A percentile compares a stretch with the other conserved stretches of the same genome.
These are phyloP conservation scores for Harlomillsia oculata DNA, from an alignment of 1,140 invertebrate species.

Conservation along the genomic window DNA sequence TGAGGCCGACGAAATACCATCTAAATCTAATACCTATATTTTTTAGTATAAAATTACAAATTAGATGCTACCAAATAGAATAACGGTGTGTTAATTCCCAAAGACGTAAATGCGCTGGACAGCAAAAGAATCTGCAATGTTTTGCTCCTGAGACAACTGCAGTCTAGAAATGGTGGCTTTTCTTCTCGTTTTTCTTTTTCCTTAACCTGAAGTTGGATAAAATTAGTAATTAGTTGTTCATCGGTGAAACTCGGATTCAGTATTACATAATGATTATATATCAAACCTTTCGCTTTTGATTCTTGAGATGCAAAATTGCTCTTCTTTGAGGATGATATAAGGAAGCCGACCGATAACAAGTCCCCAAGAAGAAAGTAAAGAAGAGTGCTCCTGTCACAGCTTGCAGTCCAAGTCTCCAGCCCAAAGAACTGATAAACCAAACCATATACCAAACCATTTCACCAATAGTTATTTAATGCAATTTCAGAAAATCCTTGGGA, in stretches of 20 bases:
- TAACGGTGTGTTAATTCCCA: conserved; percentile 76
- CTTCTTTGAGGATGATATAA: conserved; percentile 78
- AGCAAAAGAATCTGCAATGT: conserved; percentile 71
- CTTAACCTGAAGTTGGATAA: conserved; percentile 16
- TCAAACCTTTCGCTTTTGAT: conserved; percentile 64
- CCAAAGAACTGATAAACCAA: conserved; percentile 56
- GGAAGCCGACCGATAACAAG: conserved; percentile 77
- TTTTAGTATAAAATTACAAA: background rate
- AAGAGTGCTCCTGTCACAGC: conserved; percentile 72
- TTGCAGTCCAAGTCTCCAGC: conserved; percentile 77
- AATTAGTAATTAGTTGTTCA: background rate
- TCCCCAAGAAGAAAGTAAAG: conserved; percentile 75
- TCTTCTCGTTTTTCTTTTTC: conserved; percentile 49
- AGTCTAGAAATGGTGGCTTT: conserved; percentile 72
- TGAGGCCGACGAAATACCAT: no score
- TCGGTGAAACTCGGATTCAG: no score
- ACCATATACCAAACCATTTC: no score
- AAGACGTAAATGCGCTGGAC: conserved; percentile 63
- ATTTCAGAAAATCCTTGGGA: no score
- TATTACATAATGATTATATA: no score
- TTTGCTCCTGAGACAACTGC: conserved; percentile 68
- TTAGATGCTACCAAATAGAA: conserved; percentile 62
- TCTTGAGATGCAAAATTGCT: conserved; percentile 79
- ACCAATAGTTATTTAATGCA: no score
- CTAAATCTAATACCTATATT: background rate